Evolutionary conservation across 2,113 vertebrate species (phyloP).

Genomic region (Hassar affinis): DNA sequence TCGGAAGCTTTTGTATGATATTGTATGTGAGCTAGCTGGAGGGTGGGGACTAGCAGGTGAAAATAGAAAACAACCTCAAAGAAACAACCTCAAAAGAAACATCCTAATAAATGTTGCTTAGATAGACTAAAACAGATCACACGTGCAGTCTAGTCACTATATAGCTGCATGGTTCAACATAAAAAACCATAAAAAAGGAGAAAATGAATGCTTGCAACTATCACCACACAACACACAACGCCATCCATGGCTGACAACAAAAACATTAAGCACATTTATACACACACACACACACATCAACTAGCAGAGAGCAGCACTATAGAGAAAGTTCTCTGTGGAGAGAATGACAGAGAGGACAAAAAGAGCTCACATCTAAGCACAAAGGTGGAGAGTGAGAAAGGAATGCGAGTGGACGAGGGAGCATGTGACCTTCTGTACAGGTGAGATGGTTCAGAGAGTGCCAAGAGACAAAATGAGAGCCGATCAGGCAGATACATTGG

Average conservation of each 20-base stretch:
- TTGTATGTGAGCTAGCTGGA: background rate
- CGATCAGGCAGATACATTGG: background rate
- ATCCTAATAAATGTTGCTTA: background rate
- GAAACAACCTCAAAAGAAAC: background rate
- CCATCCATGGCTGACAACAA: background rate
- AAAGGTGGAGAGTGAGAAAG: conserved; percentile 35
- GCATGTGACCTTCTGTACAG: conserved; percentile 64
- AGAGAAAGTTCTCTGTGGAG: conserved; percentile 21
- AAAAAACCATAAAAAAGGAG: background rate
- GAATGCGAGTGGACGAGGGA: conserved; percentile 58
- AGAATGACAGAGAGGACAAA: conserved; percentile 13
- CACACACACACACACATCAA: background rate
- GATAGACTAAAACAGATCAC: background rate
- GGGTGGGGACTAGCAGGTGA: background rate
- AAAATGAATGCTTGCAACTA: background rate
- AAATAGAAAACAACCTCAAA: background rate
- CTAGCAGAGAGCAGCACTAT: conserved; percentile 16
- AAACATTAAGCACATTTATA: background rate
- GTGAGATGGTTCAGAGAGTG: conserved; percentile 16
- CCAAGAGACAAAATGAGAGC: background rate
- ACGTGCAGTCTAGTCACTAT: background rate
- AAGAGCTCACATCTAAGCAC: conserved; percentile 31
- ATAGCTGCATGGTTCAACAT: background rate
- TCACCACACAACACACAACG: background rate
- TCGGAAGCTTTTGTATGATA: background rate